Evolutionary conservation across 2,113 vertebrate genomes (phyloP).

Genomic region (Tretioscincus oriximinensis): DNA sequence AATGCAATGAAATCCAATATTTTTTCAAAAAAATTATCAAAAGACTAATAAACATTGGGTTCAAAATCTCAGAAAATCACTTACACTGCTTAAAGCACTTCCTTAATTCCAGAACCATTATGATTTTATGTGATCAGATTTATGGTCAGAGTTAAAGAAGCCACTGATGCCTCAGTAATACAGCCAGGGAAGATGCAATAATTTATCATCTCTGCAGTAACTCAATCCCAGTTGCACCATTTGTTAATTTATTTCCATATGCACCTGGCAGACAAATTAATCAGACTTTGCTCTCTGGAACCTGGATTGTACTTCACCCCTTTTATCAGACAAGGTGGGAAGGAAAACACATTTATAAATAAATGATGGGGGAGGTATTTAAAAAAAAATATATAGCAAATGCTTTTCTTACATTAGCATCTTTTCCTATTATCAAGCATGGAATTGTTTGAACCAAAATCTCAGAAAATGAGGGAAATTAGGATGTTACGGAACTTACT

Average conservation of each 20-base stretch:
- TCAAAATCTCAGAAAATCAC: constrained; percentile 34
- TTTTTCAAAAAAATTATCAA: constrained; percentile 7
- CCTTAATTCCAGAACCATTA: constrained; percentile 30
- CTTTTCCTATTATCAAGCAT: background rate
- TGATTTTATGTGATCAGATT: constrained; percentile 41
- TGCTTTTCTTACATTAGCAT: constrained; percentile 34
- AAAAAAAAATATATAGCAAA: constrained; percentile 39
- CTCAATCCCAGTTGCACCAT: constrained; percentile 74
- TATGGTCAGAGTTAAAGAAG: constrained; percentile 44
- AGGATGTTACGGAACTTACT: background rate
- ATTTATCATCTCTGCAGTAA: constrained; percentile 78
- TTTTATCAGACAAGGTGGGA: constrained; percentile 63
- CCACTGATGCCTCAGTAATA: constrained; percentile 65
- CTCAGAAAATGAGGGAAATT: constrained; percentile 11
- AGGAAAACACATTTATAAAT: constrained; percentile 48
- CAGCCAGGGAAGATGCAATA: constrained; percentile 60
- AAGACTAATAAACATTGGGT: background rate
- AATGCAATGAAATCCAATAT: background rate
- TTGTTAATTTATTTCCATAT: constrained; percentile 84
- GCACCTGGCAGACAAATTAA: constrained; percentile 81
- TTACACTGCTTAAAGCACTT: constrained; percentile 36
- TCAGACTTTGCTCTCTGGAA: constrained; percentile 74
- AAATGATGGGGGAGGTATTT: constrained; percentile 44
- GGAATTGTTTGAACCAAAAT: constrained; percentile 5
- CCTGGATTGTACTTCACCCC: constrained; percentile 63